phyloP scores from a whole-genome alignment of 1,140 invertebrate species.

The Paracyclopina nana region DNA sequence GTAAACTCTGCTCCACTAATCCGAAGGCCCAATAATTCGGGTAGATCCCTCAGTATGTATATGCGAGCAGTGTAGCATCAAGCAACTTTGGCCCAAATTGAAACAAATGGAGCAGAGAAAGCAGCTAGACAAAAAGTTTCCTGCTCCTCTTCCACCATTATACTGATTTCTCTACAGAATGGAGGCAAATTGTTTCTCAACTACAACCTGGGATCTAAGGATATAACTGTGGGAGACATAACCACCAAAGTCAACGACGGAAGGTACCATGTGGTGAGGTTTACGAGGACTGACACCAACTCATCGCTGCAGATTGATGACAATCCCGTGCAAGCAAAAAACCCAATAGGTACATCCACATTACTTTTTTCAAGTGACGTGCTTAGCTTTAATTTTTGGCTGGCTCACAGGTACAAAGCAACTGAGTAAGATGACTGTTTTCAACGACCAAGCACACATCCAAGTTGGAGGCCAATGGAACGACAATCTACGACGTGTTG shows the following conservation, averaged over 20 bases:
- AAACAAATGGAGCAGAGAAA: too few species aligned
- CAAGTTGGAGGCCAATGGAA: background rate
- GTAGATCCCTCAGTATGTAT: too few species aligned
- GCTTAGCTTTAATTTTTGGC: background rate
- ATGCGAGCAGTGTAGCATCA: too few species aligned
- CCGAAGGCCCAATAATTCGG: too few species aligned
- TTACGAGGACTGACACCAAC: constrained; percentile 66
- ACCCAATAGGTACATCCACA: background rate
- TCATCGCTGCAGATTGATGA: constrained; percentile 79
- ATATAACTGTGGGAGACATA: constrained; percentile 12
- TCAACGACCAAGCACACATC: constrained; percentile 6
- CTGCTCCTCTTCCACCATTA: too few species aligned
- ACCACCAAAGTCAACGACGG: constrained; percentile 70
- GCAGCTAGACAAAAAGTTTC: too few species aligned
- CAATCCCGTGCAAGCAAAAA: constrained; percentile 14
- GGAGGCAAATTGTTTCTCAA: constrained; percentile 11
- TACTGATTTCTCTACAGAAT: too few species aligned
- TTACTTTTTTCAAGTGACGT: background rate
- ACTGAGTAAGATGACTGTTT: constrained; percentile 10
- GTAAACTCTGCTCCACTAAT: constrained; percentile 22
- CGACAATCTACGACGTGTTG: background rate
- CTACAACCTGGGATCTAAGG: constrained; percentile 11
- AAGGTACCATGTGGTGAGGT: constrained; percentile 73
- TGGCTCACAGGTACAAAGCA: background rate
- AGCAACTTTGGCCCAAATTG: too few species aligned